Evolutionary conservation across 2,888 invertebrate species (phyloP).

Genomic region (Andrena hattorfiana): DNA sequence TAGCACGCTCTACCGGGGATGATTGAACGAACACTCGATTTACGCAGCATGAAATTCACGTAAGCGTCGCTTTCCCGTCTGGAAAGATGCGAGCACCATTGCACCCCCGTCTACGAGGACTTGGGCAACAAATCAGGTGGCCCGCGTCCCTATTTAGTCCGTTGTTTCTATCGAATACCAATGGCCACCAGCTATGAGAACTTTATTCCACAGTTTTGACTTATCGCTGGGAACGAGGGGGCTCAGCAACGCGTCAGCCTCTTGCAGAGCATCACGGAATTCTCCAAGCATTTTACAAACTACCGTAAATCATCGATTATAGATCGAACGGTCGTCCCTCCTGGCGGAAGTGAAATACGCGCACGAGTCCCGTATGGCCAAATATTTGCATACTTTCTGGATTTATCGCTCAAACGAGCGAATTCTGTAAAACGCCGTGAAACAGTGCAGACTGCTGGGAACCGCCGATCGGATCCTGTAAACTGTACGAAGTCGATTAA

Average conservation of each 20-base stretch:
- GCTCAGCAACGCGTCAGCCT: not conserved
- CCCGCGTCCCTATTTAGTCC: constrained; percentile 16
- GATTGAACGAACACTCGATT: not conserved
- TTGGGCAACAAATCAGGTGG: constrained; percentile 22
- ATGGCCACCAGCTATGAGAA: constrained; percentile 28
- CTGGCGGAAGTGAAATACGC: constrained; percentile 35
- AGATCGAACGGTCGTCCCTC: constrained; percentile 19
- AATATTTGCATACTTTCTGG: constrained; percentile 48
- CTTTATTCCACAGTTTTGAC: constrained; percentile 54
- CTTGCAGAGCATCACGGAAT: constrained; percentile 13
- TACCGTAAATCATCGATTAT: constrained; percentile 45
- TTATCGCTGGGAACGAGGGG: constrained; percentile 37
- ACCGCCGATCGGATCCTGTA: not conserved
- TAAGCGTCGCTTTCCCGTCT: not conserved
- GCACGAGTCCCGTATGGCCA: not conserved
- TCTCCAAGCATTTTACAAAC: constrained; percentile 54
- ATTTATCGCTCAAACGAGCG: constrained; percentile 20
- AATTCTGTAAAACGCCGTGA: not conserved
- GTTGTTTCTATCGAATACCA: constrained; percentile 41
- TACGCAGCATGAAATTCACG: not conserved
- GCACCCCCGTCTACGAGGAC: not conserved
- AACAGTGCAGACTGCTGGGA: not conserved
- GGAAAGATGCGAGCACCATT: constrained; percentile 3
- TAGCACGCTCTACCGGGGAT: not conserved
- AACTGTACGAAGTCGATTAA: not conserved